phyloP scores from a whole-genome alignment of 1,140 invertebrate genomes.

The Hetaerina americana region DNA sequence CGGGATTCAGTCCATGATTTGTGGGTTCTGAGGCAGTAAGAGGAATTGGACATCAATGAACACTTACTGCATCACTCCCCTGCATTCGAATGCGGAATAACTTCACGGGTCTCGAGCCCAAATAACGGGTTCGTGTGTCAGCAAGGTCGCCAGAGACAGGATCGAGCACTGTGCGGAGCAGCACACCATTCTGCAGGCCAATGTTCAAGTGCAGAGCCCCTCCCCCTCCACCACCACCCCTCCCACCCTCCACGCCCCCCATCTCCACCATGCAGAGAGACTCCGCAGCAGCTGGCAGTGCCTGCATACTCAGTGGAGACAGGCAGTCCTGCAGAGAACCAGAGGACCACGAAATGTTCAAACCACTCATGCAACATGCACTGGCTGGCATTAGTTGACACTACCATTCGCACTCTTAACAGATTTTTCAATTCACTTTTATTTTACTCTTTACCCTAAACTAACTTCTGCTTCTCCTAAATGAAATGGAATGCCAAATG shows the following conservation, averaged over 20 bases:
- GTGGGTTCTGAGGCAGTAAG: neutral
- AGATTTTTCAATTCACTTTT: too few relatives aligned
- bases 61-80: constrained; percentile 76
- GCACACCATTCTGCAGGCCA: constrained; percentile 92
- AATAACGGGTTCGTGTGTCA: constrained; percentile 91
- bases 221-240: constrained; percentile 38
- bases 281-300: constrained; percentile 90
- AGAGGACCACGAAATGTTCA: too few relatives aligned
- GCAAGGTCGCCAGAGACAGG: constrained; percentile 92
- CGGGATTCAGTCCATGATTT: neutral
- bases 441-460: too few relatives aligned
- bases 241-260: constrained; percentile 51
- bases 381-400: too few relatives aligned
- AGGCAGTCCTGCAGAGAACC: constrained; percentile 66
- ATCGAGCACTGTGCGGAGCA: constrained; percentile 90
- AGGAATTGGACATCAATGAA: neutral
- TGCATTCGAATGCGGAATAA: constrained; percentile 91
- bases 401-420: too few relatives aligned
- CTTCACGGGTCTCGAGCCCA: constrained; percentile 91
- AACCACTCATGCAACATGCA: too few relatives aligned
- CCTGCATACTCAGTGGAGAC: constrained; percentile 89
- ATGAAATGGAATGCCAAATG: too few relatives aligned
- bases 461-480: too few relatives aligned
- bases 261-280: constrained; percentile 95
- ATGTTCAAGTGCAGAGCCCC: constrained; percentile 92